A percentile compares a stretch with the other conserved stretches of the same genome.
phyloP scores from a whole-genome alignment of 2,113 vertebrate genomes.

The Phrynosoma blainvillii region DNA sequence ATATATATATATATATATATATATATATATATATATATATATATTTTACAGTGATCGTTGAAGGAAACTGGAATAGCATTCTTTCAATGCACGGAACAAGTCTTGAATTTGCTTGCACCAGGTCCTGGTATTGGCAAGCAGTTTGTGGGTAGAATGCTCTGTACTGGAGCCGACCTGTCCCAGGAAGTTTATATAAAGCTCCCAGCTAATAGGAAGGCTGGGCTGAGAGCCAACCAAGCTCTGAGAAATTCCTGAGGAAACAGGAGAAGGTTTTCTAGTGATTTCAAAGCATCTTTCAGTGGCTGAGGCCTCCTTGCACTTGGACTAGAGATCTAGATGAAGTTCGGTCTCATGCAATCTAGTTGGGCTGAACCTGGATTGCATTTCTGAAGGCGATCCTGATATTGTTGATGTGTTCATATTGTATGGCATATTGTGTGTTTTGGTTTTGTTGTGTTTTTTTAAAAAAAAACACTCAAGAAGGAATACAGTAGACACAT shows the following conservation, averaged over 20 bases:
- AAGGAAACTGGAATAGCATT: background rate
- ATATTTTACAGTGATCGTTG: background rate
- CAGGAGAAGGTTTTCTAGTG: background rate
- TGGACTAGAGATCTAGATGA: background rate
- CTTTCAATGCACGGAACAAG: background rate
- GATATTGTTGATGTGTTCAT: too few species aligned
- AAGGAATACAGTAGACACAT: background rate
- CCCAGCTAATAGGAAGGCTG: background rate
- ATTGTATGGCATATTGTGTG: too few species aligned
- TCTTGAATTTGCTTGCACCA: background rate
- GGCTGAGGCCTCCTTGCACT: background rate
- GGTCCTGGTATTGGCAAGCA: background rate
- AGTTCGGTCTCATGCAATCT: background rate
- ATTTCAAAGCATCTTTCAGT: too few species aligned
- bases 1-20: too few species aligned
- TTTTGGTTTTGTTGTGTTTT: too few species aligned
- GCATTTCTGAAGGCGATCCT: background rate
- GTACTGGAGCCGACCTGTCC: background rate
- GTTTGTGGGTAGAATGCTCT: background rate
- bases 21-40: too few species aligned
- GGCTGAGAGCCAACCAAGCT: background rate
- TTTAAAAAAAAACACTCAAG: background rate
- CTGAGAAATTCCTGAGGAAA: background rate
- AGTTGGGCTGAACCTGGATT: background rate
- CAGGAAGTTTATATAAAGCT: background rate